A percentile compares a stretch with the other conserved stretches of the same genome.
phyloP scores from a whole-genome alignment of 2,888 invertebrate species.

The Caenorhabditis sinica region DNA sequence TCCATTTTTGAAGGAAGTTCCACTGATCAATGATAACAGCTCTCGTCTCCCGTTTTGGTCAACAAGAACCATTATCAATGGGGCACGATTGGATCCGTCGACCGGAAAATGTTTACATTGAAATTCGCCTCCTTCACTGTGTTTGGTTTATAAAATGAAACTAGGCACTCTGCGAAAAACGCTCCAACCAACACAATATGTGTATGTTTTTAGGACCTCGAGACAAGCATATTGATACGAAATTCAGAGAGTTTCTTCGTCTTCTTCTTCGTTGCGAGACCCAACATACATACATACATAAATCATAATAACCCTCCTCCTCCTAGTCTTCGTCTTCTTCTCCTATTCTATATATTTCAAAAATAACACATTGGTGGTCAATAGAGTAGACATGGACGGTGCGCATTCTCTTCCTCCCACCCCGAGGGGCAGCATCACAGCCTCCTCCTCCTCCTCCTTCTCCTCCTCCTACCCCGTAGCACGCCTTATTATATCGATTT shows the following conservation, averaged over 20 bases:
- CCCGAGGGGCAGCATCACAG: conserved; percentile 8
- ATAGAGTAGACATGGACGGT: conserved; percentile 54
- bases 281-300: conserved; percentile 4
- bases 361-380: conserved; percentile 48
- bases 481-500: conserved; percentile 57
- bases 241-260: not conserved
- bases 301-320: conserved; percentile 4
- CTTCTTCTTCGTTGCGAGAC: not conserved
- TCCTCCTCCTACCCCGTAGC: not conserved
- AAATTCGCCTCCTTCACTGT: not conserved
- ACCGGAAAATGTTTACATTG: conserved; percentile 2
- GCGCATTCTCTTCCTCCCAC: conserved; percentile 13
- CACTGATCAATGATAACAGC: not conserved
- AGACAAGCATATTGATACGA: not conserved
- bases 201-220: not conserved
- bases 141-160: conserved; percentile 9
- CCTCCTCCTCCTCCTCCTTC: conserved; percentile 17
- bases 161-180: conserved; percentile 4
- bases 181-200: not conserved
- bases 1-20: no score
- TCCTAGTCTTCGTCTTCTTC: not conserved
- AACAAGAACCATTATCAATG: not conserved
- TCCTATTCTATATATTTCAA: conserved; percentile 26
- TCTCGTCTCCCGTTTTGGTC: not conserved
- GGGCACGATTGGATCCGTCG: not conserved